These are phyloP conservation scores for Philaenus spumarius DNA, from an alignment of 1,140 invertebrate species.

Conservation along the genomic window DNA sequence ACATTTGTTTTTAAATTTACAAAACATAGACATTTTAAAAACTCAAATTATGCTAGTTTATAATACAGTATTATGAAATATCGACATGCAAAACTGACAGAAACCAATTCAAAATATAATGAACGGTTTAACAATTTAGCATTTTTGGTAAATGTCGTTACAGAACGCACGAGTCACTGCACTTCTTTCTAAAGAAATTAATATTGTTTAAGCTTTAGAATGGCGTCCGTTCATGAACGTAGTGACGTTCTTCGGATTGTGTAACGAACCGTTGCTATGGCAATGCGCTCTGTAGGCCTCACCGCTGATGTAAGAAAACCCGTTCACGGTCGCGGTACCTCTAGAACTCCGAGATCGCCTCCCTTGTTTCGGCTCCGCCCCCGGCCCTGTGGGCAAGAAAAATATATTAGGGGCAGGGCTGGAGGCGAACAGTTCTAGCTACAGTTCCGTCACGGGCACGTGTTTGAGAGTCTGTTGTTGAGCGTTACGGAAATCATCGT, in stretches of 20 bases:
- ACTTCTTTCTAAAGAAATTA: too few species aligned
- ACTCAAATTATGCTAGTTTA: too few species aligned
- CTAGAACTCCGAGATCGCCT: conserved; percentile 43
- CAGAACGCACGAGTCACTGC: too few species aligned
- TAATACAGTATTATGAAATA: too few species aligned
- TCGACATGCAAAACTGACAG: too few species aligned
- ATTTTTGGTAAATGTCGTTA: too few species aligned
- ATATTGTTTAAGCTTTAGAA: background rate
- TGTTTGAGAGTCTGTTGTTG: conserved; percentile 48
- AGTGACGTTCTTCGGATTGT: background rate
- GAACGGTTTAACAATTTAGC: too few species aligned
- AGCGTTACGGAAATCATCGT: conserved; percentile 56
- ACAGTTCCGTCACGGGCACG: conserved; percentile 86
- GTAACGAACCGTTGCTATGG: background rate
- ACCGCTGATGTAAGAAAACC: conserved; percentile 66
- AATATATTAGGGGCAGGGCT: conserved; percentile 63
- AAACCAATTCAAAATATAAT: too few species aligned
- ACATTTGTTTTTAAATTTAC: too few species aligned
- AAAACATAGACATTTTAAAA: too few species aligned
- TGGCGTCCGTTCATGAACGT: background rate
- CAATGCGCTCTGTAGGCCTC: conserved; percentile 35
- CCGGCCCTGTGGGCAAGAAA: conserved; percentile 51
- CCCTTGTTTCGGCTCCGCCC: conserved; percentile 46
- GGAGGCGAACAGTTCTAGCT: conserved; percentile 67
- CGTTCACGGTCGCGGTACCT: conserved; percentile 60